Conservation (phyloP, 1,140 invertebrate species). For the Trinorchestia longiramus region DNA sequence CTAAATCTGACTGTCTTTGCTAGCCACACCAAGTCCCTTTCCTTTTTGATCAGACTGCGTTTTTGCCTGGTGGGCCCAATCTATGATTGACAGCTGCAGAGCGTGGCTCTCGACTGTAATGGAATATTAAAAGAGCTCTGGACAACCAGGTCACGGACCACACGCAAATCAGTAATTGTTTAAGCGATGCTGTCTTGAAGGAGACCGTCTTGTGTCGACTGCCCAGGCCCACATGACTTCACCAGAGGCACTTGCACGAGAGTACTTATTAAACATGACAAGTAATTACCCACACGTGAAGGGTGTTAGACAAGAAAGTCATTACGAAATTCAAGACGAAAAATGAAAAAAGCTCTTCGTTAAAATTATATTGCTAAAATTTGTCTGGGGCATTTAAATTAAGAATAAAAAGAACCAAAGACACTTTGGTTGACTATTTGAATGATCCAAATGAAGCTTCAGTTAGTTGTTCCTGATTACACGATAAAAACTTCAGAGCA, state of each 20-base stretch:
- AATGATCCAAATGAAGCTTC: not conserved
- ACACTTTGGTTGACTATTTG: not conserved
- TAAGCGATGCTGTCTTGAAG: not conserved
- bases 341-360: not conserved
- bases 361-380: not conserved
- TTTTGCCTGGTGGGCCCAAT: not conserved
- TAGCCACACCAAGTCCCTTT: not conserved
- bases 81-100: not conserved
- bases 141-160: not conserved
- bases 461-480: not conserved
- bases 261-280: not conserved
- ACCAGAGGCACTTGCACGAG: not conserved
- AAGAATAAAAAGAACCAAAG: not conserved
- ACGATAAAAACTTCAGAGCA: not conserved
- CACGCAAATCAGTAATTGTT: not conserved
- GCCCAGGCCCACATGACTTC: not conserved
- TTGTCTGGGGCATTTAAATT: not conserved
- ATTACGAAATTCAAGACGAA: not conserved
- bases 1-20: not conserved
- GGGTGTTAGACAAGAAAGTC: not conserved
- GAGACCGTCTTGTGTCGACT: not conserved
- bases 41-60: not conserved
- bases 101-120: not conserved
- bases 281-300: not conserved
- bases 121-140: not conserved